Conservation (phyloP, 2,113 vertebrate species). For the Rynchops niger region DNA sequence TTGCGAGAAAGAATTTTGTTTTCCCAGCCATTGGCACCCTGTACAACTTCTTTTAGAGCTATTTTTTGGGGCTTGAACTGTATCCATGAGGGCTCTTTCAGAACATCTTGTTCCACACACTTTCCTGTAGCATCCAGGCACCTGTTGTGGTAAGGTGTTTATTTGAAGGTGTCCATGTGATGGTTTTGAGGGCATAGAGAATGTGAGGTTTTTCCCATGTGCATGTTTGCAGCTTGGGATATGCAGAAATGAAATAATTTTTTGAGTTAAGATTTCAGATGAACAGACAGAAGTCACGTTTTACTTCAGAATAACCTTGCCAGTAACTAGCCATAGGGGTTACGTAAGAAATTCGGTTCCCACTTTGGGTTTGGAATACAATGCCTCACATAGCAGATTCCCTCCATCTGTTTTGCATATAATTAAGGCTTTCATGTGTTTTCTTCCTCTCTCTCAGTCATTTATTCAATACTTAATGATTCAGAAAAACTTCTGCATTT, state of each 20-base stretch:
- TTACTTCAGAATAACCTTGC: not conserved
- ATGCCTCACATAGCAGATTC: not conserved
- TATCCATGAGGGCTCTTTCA: not conserved
- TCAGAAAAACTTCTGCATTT: not conserved
- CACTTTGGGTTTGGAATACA: not conserved
- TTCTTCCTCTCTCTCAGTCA: not conserved
- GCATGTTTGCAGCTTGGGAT: not conserved
- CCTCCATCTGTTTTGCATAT: not conserved
- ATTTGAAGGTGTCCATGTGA: not conserved
- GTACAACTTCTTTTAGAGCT: not conserved
- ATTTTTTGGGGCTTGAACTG: not conserved
- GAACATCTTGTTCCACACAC: not conserved
- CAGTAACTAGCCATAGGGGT: not conserved
- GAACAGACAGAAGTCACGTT: not conserved
- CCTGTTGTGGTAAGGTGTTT: not conserved
- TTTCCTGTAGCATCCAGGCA: not conserved
- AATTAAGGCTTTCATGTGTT: not conserved
- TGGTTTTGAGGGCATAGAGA: not conserved
- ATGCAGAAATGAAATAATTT: not conserved
- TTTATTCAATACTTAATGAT: not conserved
- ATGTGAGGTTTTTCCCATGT: not conserved
- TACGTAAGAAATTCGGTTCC: not conserved
- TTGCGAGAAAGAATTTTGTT: not conserved
- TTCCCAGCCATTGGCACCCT: not conserved
- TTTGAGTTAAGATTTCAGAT: not conserved